Evolutionary conservation across 1,140 invertebrate genomes (phyloP), one percentile per base, ranked within the genome.

Genomic region (Lordiphosa mommai): DNA sequence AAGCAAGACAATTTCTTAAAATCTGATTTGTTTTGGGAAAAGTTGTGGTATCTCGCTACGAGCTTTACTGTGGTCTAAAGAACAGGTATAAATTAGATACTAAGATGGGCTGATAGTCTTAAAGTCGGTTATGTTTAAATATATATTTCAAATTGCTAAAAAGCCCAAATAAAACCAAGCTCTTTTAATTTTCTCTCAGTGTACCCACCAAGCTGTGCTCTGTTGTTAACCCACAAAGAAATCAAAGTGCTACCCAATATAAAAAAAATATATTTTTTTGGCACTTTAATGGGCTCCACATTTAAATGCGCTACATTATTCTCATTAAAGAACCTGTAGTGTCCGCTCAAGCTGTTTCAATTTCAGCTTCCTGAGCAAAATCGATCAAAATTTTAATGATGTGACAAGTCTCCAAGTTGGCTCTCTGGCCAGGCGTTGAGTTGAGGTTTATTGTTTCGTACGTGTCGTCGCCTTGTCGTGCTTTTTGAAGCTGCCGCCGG

Each of bases 351-450:
- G 55, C 32, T 71, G 44, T 57, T 53, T 34, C 32, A 14, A 16
- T 14, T 69, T 71, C 43, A 56, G 72, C 63, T 77, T 77, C 72
- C 77, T 82, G 61, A 64, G 61, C 64, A 52, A 77, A 82, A 77
- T 82, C 77, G 77, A 82, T 82, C 77, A 85, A 85, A 82, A 50
- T 55, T 70, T 82, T 82, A 77, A 82, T 56, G 79, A 84, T 69
- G 69, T 80, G 73, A 60, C 58, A 47, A 53, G 32, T 50, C 58
- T 63, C 64, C 61, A 57, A 41, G 57, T 65, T 48, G 23, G 34
- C 51, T 40, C 16, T 29, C 20, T n/a, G 1, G 34, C 67, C 20
- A 43, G 49, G 34, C 50, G 30, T 46, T 10, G 27, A 32, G 16
- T 50, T 59, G 48, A 59, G 44, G 38, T 68, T 82, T 76, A 76